Evolutionary conservation across 2,888 invertebrate species (phyloP).

Genomic region (Callosobruchus maculatus): DNA sequence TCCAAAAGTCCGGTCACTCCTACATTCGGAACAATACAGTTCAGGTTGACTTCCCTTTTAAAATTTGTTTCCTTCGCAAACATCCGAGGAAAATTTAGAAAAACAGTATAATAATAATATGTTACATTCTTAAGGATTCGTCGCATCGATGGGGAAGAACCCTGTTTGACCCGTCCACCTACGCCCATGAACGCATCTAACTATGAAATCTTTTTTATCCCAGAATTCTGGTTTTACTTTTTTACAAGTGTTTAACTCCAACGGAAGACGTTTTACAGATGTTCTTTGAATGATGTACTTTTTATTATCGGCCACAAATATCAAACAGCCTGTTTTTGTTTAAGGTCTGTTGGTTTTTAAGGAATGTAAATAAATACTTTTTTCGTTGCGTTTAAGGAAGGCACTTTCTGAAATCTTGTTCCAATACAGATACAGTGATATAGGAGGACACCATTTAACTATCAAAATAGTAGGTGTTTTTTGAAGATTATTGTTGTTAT

Average conservation of each 20-base stretch:
- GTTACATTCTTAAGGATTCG: too few relatives aligned
- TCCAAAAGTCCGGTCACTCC: too few relatives aligned
- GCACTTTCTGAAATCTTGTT: background rate
- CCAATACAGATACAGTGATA: background rate
- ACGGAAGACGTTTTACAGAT: background rate
- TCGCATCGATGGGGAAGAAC: too few relatives aligned
- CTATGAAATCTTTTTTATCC: background rate
- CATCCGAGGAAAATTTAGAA: too few relatives aligned
- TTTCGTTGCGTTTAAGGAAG: background rate
- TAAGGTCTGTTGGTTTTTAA: background rate
- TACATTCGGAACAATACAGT: too few relatives aligned
- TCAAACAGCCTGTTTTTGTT: background rate
- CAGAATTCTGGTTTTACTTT: background rate
- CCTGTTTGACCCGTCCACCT: too few relatives aligned
- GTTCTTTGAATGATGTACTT: background rate
- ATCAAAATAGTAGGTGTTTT: too few relatives aligned
- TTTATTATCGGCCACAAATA: background rate
- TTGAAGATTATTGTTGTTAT: too few relatives aligned
- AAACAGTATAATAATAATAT: too few relatives aligned
- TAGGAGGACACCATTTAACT: too few relatives aligned
- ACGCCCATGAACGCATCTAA: background rate
- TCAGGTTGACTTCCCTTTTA: too few relatives aligned
- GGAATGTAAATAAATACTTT: background rate
- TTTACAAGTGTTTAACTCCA: background rate
- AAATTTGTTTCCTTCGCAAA: too few relatives aligned